Evolutionary conservation across 2,888 invertebrate species (phyloP).

Genomic region (Stenichneumon culpator): DNA sequence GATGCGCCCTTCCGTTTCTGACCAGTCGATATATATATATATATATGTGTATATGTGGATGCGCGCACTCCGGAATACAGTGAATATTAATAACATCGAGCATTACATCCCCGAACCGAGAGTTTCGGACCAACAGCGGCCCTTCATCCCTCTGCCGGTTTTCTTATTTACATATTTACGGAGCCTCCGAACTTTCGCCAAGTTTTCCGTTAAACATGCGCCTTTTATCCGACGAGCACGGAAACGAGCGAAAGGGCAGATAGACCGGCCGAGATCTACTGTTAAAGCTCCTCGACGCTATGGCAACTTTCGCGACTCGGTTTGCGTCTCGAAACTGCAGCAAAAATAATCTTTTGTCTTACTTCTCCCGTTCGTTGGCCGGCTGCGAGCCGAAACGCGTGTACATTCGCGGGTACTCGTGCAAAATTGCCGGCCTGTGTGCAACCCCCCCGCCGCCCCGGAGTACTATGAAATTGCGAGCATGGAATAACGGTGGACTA

Average conservation of each 20-base stretch:
- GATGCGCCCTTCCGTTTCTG: too few species aligned
- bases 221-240: conserved; percentile 42
- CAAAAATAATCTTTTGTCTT: conserved; percentile 26
- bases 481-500: conserved; percentile 15
- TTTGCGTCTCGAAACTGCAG: conserved; percentile 29
- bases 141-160: conserved; percentile 18
- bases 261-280: conserved; percentile 11
- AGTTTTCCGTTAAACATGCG: conserved; percentile 68
- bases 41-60: neutral
- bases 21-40: neutral
- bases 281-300: conserved; percentile 52
- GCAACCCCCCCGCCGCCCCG: too few species aligned
- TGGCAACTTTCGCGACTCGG: conserved; percentile 18
- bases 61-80: conserved; percentile 31
- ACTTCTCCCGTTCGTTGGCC: neutral
- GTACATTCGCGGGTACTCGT: conserved; percentile 9
- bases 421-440: neutral
- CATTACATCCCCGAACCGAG: conserved; percentile 25
- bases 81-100: conserved; percentile 57
- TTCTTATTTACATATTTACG: conserved; percentile 81
- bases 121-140: conserved; percentile 40
- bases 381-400: neutral
- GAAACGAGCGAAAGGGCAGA: conserved; percentile 15
- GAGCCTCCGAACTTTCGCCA: conserved; percentile 69
- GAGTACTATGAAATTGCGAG: conserved; percentile 15